Percentiles rank a stretch among this genome's conserved stretches.
Evolutionary conservation across 1,140 invertebrate genomes (phyloP).

Genomic region (Liolophura sinensis): DNA sequence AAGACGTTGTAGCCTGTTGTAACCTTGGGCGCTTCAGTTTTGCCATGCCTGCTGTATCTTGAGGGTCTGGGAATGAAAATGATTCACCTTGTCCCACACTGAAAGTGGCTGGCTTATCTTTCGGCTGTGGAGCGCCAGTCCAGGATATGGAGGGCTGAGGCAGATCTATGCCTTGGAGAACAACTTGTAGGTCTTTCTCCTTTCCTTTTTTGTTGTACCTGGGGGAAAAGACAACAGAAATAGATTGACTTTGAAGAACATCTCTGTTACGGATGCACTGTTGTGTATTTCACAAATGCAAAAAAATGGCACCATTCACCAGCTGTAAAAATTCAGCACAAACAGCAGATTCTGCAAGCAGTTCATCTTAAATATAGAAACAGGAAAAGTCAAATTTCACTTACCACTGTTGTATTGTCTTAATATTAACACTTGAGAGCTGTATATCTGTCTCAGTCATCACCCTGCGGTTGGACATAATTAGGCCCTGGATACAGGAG

Average conservation of each 20-base stretch:
- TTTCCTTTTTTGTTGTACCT: conserved; percentile 17
- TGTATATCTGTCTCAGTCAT: conserved; percentile 17
- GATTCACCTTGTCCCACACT: no score
- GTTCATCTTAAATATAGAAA: no score
- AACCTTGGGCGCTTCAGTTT: no score
- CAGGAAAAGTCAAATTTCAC: no score
- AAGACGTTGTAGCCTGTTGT: no score
- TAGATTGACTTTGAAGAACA: background rate
- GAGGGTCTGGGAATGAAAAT: conserved; percentile 4
- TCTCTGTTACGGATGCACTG: no score
- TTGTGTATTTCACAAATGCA: no score
- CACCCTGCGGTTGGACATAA: background rate
- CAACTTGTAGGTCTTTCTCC: conserved; percentile 9
- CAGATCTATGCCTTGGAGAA: conserved; percentile 8
- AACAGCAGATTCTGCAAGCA: no score
- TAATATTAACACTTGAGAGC: conserved; percentile 20
- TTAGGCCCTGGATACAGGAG: no score
- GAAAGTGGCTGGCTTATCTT: no score
- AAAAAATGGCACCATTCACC: no score
- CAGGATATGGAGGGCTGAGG: conserved; percentile 1
- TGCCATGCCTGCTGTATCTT: conserved; percentile 9
- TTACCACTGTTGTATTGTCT: conserved; percentile 22
- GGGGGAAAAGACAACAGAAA: background rate
- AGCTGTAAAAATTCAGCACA: no score
- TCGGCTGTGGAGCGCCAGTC: background rate